Base-by-base conservation (phyloP, 2,888 invertebrate species). In the Xanthia togata region DNA sequence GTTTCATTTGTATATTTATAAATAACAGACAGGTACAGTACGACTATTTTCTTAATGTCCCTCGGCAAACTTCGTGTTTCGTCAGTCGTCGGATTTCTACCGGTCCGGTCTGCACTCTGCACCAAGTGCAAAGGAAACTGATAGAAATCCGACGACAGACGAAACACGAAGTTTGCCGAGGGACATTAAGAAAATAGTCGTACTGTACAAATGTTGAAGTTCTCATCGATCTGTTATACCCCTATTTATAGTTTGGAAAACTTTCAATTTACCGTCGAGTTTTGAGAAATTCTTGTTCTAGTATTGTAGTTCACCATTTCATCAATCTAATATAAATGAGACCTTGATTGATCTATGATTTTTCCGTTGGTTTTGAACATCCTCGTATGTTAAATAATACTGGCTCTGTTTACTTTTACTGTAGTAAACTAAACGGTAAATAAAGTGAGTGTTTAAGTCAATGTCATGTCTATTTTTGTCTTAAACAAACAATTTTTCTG, bases 1-100 rank as follows among this genome's bases (percentile, higher is more conserved):
- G 53, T 74, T 72, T 70, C 35, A 69, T 71, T 20, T 74, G 70
- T 78, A 57, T 81, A 65, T 84, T 79, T 85, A 55, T 64, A 78
- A 60, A 50, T 65, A 79, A 57, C 68, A 68, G 65, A 72, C 50
- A 68, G 47, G 35, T 81, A 78, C 31, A 31, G 31, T 31, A 31
- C 31, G 2, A 31, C 31, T 31, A 31, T 31, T 31, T 31, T 31
- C 31, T 31, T 31, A 31, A 31, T 31, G 31, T 31, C 31, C 31
- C 31, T 31, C 31, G 31, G 31, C 31, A 31, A 31, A 31, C 31
- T 31, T 31, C 31, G 31, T 31, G 31, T 31, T 31, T 31, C 31
- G 31, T 31, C 31, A 31, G 31, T 31, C 31, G 31, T 31, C 31
- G 31, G 2, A 31, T 31, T 31, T 31, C 31, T 31, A 31, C 31